Evolutionary conservation across 2,113 vertebrate genomes (phyloP), one percentile per base, ranked within the genome.

Genomic region (Sardina pilchardus): DNA sequence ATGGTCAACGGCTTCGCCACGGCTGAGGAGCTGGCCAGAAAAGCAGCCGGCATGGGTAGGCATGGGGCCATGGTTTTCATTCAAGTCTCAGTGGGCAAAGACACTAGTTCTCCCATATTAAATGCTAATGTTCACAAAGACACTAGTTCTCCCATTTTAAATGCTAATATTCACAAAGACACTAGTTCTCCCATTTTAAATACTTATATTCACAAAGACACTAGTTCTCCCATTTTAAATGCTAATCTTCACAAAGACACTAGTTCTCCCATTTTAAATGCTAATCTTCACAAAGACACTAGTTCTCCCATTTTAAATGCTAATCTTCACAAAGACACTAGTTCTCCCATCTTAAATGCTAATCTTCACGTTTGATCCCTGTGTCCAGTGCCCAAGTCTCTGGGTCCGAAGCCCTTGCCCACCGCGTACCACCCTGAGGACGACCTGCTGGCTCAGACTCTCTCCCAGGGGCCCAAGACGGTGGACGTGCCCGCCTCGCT

Each of bases 401-500:
- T 99, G 50, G 98, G 96, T 85, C 94, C 96, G 19, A 99, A 97
- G 94, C 96, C 95, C 0, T 96, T 97, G 45, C 96, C 96, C 88
- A 94, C 97, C 90, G 95, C 97, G 3, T 98, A 99, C 89, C 95
- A 95, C 91, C 94, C 96, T 16, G 97, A 96, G 24, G 96, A 97
- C 19, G 97, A 96, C 89, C 92, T 97, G 90, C 91, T 97, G 83
- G 89, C 96, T 85, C 94, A 97, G 90, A 97, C 95, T 30, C 91
- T 98, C 85, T 96, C 95, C 91, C 97, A 96, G 71, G 93, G 96
- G 88, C 95, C 97, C 1, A 97, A 96, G 94, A 96, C 96, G 0
- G 97, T 99, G 5, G 98, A 99, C 44, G 97, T 99, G 78, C 98
- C 98, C 0, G 97, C 98, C 83, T 99, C 98, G 0, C 95, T 99